phyloP scores from a whole-genome alignment of 2,888 invertebrate genomes.

The Lasioglossum oenotherae region DNA sequence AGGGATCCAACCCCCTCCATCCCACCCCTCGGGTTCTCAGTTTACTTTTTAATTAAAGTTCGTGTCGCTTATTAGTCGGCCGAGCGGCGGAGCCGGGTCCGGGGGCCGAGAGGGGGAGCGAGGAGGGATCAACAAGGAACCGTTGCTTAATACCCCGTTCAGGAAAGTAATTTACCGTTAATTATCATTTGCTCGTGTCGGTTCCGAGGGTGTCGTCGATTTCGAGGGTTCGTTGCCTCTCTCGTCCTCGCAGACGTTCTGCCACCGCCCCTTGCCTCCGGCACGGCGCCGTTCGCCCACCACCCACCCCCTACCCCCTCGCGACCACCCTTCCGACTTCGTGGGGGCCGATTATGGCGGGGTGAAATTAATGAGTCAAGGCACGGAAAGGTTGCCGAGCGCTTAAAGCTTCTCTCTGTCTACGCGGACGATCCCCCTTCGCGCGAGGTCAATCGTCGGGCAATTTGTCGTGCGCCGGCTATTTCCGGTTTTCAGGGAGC shows the following conservation, averaged over 20 bases:
- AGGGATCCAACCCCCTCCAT: background rate
- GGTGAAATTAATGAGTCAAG: slow-evolving; percentile 71
- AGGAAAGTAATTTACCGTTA: slow-evolving; percentile 64
- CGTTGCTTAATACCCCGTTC: slow-evolving; percentile 56
- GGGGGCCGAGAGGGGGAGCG: background rate
- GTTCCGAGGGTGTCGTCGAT: slow-evolving; percentile 60
- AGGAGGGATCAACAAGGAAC: slow-evolving; percentile 52
- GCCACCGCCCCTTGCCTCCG: background rate
- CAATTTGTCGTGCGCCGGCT: slow-evolving; percentile 75
- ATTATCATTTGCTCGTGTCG: slow-evolving; percentile 57
- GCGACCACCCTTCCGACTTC: background rate
- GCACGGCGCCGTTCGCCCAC: background rate
- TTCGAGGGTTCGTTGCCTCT: slow-evolving; percentile 63
- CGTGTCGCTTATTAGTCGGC: slow-evolving; percentile 53
- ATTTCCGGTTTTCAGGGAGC: slow-evolving; percentile 72
- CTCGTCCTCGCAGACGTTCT: background rate
- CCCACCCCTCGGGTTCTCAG: slow-evolving; percentile 16
- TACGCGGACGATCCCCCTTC: slow-evolving; percentile 48
- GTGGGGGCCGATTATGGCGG: slow-evolving; percentile 64
- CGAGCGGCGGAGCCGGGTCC: slow-evolving; percentile 27
- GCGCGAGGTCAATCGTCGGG: slow-evolving; percentile 70
- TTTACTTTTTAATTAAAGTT: slow-evolving; percentile 64
- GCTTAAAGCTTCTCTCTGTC: slow-evolving; percentile 58
- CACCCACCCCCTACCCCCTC: background rate
- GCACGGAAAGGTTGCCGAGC: slow-evolving; percentile 46